Evolutionary conservation across 2,888 invertebrate genomes (phyloP).

Genomic region (Pinctada fucata): DNA sequence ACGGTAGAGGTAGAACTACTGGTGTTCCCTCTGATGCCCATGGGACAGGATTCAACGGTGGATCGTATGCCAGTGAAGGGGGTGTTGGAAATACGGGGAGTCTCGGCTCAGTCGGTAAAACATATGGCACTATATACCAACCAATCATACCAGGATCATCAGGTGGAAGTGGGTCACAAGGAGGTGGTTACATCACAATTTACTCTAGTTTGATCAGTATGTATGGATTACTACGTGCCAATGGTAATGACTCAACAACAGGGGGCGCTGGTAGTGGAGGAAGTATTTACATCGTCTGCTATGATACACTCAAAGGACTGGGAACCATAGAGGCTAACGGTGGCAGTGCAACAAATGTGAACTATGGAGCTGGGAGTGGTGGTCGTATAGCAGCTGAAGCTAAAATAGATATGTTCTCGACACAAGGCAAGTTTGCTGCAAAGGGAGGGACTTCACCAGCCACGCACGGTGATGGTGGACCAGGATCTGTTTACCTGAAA

Average conservation of each 20-base stretch:
- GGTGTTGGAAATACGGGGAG: conserved; percentile 51
- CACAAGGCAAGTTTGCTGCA: conserved; percentile 50
- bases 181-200: conserved; percentile 59
- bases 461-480: conserved; percentile 57
- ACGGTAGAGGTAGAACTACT: conserved; percentile 42
- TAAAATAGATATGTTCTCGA: conserved; percentile 44
- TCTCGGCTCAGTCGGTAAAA: conserved; percentile 43
- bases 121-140: conserved; percentile 61
- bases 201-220: conserved; percentile 51
- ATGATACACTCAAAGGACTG: conserved; percentile 52
- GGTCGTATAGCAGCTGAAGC: conserved; percentile 60
- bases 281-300: conserved; percentile 56
- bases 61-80: conserved; percentile 58
- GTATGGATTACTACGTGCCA: conserved; percentile 61
- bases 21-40: conserved; percentile 42
- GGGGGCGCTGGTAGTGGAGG: conserved; percentile 66
- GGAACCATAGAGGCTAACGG: conserved; percentile 58
- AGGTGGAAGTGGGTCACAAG: conserved; percentile 54
- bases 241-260: conserved; percentile 47
- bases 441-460: conserved; percentile 54
- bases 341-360: conserved; percentile 46
- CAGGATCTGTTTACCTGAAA: conserved; percentile 58
- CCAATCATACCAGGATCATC: conserved; percentile 52
- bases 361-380: conserved; percentile 63
- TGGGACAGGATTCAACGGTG: conserved; percentile 52